A percentile compares a stretch with the other conserved stretches of the same genome.
phyloP scores from a whole-genome alignment of 2,888 invertebrate genomes.

The Lottia gigantea region DNA sequence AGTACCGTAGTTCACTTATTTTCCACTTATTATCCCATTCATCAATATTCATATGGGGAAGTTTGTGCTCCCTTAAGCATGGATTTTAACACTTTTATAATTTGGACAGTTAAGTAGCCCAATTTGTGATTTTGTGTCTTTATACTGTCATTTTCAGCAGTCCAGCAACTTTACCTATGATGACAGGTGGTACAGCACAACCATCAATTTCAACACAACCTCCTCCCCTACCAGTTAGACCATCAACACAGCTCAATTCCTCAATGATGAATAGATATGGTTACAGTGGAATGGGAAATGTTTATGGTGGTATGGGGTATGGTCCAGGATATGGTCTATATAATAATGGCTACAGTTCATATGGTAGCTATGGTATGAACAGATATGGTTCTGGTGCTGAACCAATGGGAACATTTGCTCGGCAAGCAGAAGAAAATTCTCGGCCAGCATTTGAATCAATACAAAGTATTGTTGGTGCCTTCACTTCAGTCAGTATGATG shows the following conservation, averaged over 20 bases:
- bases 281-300: constrained; percentile 34
- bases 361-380: constrained; percentile 37
- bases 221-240: constrained; percentile 44
- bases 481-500: constrained; percentile 95
- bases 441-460: constrained; percentile 94
- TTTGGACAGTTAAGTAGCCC: too few relatives aligned
- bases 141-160: too few relatives aligned
- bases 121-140: too few relatives aligned
- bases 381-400: constrained; percentile 35
- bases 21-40: too few relatives aligned
- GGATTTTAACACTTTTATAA: too few relatives aligned
- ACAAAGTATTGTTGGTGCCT: constrained; percentile 89
- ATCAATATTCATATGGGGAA: too few relatives aligned
- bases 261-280: constrained; percentile 22
- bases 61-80: too few relatives aligned
- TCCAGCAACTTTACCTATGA: constrained; percentile 13
- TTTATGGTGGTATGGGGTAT: constrained; percentile 39
- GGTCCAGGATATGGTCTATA: constrained; percentile 40
- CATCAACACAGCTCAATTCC: constrained; percentile 23
- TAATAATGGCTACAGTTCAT: constrained; percentile 31
- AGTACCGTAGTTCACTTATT: too few relatives aligned
- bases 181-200: constrained; percentile 19
- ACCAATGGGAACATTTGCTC: constrained; percentile 73
- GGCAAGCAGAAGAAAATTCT: constrained; percentile 90
- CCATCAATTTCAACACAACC: constrained; percentile 33